phyloP scores from a whole-genome alignment of 2,888 invertebrate species.

The Holacanthella duospinosa region DNA sequence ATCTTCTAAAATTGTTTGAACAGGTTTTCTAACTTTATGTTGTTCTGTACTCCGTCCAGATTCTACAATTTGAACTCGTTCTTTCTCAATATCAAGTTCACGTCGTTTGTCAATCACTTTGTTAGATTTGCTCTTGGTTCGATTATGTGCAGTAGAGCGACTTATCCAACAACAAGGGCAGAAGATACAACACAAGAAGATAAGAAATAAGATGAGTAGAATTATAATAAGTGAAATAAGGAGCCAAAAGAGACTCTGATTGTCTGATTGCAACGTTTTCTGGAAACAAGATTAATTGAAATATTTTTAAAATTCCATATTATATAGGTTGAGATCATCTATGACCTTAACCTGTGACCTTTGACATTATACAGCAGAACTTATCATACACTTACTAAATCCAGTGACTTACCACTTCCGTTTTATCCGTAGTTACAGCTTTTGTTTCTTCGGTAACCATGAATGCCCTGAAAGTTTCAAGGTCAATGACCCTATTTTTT shows the following conservation, averaged over 20 bases:
- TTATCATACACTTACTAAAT: neutral
- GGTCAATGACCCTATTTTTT: neutral
- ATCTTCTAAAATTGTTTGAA: slow-evolving; percentile 36
- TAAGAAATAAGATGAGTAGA: slow-evolving; percentile 58
- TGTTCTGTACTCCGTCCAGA: slow-evolving; percentile 3
- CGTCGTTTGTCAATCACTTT: slow-evolving; percentile 9
- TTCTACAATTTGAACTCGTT: slow-evolving; percentile 10
- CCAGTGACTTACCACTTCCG: neutral
- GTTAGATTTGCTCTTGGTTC: neutral
- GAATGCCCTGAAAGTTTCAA: neutral
- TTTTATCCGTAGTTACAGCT: neutral
- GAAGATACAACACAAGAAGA: slow-evolving; percentile 68
- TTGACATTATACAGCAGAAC: too few relatives aligned
- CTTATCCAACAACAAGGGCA: slow-evolving; percentile 52
- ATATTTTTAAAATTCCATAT: neutral
- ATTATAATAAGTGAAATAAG: slow-evolving; percentile 64
- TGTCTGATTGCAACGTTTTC: slow-evolving; percentile 53
- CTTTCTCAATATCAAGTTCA: slow-evolving; percentile 10
- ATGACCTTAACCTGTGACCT: too few relatives aligned
- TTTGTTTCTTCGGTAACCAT: neutral
- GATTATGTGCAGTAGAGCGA: neutral
- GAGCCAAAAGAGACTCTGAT: slow-evolving; percentile 62
- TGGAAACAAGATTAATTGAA: neutral
- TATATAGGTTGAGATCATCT: too few relatives aligned
- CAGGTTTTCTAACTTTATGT: neutral